These are phyloP conservation scores for Synergus gifuensis DNA, from an alignment of 2,888 invertebrate species.

Conservation along the genomic window DNA sequence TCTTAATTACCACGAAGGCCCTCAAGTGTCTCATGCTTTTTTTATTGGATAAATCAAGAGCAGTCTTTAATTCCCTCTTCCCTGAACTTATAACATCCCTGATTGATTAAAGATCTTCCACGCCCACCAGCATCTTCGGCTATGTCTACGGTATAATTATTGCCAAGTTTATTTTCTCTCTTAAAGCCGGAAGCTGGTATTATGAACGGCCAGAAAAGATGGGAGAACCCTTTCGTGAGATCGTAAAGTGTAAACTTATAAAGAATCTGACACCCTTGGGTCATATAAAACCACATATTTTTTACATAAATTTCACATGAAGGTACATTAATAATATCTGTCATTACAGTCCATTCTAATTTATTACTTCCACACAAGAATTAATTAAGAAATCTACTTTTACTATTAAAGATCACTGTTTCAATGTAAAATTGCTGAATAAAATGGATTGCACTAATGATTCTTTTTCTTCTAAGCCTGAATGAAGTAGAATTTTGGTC, in stretches of 20 bases:
- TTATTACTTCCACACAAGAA: too few relatives aligned
- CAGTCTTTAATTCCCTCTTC: constrained; percentile 4
- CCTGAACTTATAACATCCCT: constrained; percentile 8
- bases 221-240: neutral
- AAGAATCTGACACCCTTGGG: neutral
- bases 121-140: neutral
- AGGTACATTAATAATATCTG: neutral
- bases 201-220: neutral
- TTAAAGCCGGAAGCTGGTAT: constrained; percentile 13
- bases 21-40: neutral
- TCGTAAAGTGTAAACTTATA: neutral
- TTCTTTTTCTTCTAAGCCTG: neutral
- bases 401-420: too few relatives aligned
- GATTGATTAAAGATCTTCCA: constrained; percentile 28
- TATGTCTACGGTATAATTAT: constrained; percentile 26
- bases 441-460: too few relatives aligned
- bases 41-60: neutral
- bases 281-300: neutral
- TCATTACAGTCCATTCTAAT: neutral
- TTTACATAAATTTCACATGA: neutral
- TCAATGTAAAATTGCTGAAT: too few relatives aligned
- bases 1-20: neutral
- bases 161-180: constrained; percentile 28
- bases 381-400: too few relatives aligned
- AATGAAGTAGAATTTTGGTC: neutral